Percentiles rank a stretch among this genome's conserved stretches.
Evolutionary conservation across 2,888 invertebrate genomes (phyloP).

Genomic region (Drosophila anceps): DNA sequence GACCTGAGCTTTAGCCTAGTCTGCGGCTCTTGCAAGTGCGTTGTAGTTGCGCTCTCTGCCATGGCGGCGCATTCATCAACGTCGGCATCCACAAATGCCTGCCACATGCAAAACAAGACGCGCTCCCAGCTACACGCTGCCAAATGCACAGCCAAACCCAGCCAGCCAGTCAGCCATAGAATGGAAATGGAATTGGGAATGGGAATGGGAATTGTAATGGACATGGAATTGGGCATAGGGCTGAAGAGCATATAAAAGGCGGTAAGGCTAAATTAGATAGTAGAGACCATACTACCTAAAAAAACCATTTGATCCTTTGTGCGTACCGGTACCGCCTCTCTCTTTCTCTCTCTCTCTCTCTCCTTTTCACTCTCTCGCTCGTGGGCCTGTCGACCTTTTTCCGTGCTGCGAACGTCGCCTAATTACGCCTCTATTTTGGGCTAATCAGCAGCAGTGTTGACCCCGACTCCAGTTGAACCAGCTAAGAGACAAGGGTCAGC

Average conservation of each 20-base stretch:
- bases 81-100: slow-evolving; percentile 66
- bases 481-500: slow-evolving; percentile 55
- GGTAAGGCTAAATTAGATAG: slow-evolving; percentile 73
- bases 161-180: slow-evolving; percentile 31
- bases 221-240: not conserved
- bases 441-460: slow-evolving; percentile 73
- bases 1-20: slow-evolving; percentile 5
- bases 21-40: slow-evolving; percentile 43
- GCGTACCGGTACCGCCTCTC: slow-evolving; percentile 38
- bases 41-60: slow-evolving; percentile 38
- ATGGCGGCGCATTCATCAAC: slow-evolving; percentile 68
- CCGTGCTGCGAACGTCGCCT: slow-evolving; percentile 51
- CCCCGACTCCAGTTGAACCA: slow-evolving; percentile 16
- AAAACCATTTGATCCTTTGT: slow-evolving; percentile 76
- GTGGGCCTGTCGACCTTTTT: slow-evolving; percentile 47
- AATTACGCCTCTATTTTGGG: slow-evolving; percentile 73
- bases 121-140: slow-evolving; percentile 35
- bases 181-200: slow-evolving; percentile 5
- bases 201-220: slow-evolving; percentile 1
- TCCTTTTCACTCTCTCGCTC: not conserved
- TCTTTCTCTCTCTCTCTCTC: not conserved
- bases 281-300: slow-evolving; percentile 47
- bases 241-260: slow-evolving; percentile 55
- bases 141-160: slow-evolving; percentile 60
- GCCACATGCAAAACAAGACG: slow-evolving; percentile 60